A percentile compares a stretch with the other conserved stretches of the same genome.
Evolutionary conservation across 2,888 invertebrate species (phyloP).

Genomic region (Hypomecis punctinalis): DNA sequence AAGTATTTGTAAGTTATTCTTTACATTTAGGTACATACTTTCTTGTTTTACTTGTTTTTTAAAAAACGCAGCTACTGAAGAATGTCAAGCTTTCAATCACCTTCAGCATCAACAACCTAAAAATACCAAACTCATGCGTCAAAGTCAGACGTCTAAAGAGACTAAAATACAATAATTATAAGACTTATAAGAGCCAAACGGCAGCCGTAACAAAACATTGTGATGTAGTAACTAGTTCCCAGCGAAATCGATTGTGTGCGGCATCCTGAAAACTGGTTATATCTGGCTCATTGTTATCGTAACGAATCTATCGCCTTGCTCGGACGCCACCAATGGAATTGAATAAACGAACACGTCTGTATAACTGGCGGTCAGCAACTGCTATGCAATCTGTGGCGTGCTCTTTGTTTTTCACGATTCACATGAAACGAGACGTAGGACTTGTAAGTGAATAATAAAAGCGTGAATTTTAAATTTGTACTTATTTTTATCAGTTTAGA

Average conservation of each 20-base stretch:
- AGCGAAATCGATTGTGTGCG: constrained; percentile 40
- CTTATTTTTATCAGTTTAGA: too few relatives aligned
- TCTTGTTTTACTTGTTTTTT: too few relatives aligned
- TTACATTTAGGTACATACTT: too few relatives aligned
- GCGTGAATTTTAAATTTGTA: too few relatives aligned
- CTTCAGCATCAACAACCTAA: too few relatives aligned
- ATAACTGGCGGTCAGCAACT: background rate
- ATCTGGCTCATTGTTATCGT: constrained; percentile 54
- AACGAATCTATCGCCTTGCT: constrained; percentile 43
- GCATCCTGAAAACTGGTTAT: constrained; percentile 50
- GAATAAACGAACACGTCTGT: constrained; percentile 7
- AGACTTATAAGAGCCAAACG: background rate
- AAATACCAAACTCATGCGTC: too few relatives aligned
- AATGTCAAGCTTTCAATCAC: too few relatives aligned
- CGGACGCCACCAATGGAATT: constrained; percentile 29
- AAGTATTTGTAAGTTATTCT: too few relatives aligned
- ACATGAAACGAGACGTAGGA: constrained; percentile 2
- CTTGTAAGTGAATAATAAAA: background rate
- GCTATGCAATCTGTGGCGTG: background rate
- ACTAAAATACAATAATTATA: too few relatives aligned
- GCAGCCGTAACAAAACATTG: constrained; percentile 20
- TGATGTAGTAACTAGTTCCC: constrained; percentile 4
- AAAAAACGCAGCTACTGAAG: too few relatives aligned
- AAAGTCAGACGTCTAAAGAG: too few relatives aligned
- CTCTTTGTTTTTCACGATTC: constrained; percentile 20